Percentiles rank a stretch among this genome's conserved stretches.
These are phyloP conservation scores for Drosophila murphyi DNA, from an alignment of 1,140 invertebrate species.

Conservation along the genomic window DNA sequence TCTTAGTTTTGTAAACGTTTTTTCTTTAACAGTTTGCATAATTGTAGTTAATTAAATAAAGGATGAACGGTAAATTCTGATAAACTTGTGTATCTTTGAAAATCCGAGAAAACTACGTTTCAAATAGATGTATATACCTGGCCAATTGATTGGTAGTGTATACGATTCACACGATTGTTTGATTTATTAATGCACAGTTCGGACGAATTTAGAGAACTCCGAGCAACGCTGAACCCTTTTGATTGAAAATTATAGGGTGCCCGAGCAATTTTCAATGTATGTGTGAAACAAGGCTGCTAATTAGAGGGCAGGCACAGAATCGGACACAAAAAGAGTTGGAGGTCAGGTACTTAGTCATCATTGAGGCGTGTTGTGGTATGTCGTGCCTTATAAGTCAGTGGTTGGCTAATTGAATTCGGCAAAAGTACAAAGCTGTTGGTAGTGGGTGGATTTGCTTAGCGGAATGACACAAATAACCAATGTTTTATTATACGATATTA, in stretches of 20 bases:
- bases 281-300: conserved; percentile 76
- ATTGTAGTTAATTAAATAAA: too few relatives aligned
- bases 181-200: conserved; percentile 74
- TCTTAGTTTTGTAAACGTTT: too few relatives aligned
- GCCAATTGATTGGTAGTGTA: conserved; percentile 41
- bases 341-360: conserved; percentile 22
- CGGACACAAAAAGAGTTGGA: conserved; percentile 2
- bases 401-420: conserved; percentile 68
- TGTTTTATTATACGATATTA: conserved; percentile 53
- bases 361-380: conserved; percentile 65
- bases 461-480: conserved; percentile 36
- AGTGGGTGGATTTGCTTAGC: conserved; percentile 54
- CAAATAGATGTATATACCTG: conserved; percentile 29
- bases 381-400: conserved; percentile 50
- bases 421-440: conserved; percentile 42
- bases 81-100: not conserved
- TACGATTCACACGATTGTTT: conserved; percentile 77
- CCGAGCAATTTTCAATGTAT: conserved; percentile 66
- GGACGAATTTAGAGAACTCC: conserved; percentile 17
- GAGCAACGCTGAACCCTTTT: conserved; percentile 60
- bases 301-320: conserved; percentile 48
- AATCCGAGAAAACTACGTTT: not conserved
- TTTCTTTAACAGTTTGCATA: too few relatives aligned
- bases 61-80: too few relatives aligned
- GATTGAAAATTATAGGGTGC: conserved; percentile 78